These are phyloP conservation scores for Fissipunctia ypsillon DNA, from an alignment of 2,888 invertebrate genomes.

Conservation along the genomic window DNA sequence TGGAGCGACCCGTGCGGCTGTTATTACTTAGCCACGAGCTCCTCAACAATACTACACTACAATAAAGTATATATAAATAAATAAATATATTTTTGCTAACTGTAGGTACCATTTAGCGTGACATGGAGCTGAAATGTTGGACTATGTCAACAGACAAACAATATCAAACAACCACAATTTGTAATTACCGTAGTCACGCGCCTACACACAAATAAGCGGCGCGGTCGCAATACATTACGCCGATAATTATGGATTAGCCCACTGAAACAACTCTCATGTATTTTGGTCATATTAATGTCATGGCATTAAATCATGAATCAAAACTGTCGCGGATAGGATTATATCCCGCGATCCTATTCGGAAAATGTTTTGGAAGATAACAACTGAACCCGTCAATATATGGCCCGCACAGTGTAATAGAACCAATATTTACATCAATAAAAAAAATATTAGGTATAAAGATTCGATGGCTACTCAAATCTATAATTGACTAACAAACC, in stretches of 20 bases:
- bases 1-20: no score
- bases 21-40: no score
- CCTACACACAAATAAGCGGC: slow-evolving; percentile 77
- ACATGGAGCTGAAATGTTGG: slow-evolving; percentile 41
- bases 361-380: slow-evolving; percentile 67
- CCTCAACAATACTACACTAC: no score
- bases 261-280: slow-evolving; percentile 78
- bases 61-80: no score
- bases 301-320: slow-evolving; percentile 76
- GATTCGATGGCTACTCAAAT: no score
- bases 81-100: slow-evolving; percentile 19
- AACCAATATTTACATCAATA: slow-evolving; percentile 46
- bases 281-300: slow-evolving; percentile 76
- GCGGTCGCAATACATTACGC: slow-evolving; percentile 76
- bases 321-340: slow-evolving; percentile 71
- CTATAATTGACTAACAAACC: no score
- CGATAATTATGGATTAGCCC: slow-evolving; percentile 81
- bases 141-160: slow-evolving; percentile 69
- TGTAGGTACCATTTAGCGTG: slow-evolving; percentile 28
- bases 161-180: slow-evolving; percentile 74
- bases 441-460: no score
- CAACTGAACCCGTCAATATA: slow-evolving; percentile 57
- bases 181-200: slow-evolving; percentile 78
- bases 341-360: slow-evolving; percentile 62
- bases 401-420: slow-evolving; percentile 32